Conservation (phyloP, 2,888 invertebrate species). For the Drosophila paranaensis region DNA sequence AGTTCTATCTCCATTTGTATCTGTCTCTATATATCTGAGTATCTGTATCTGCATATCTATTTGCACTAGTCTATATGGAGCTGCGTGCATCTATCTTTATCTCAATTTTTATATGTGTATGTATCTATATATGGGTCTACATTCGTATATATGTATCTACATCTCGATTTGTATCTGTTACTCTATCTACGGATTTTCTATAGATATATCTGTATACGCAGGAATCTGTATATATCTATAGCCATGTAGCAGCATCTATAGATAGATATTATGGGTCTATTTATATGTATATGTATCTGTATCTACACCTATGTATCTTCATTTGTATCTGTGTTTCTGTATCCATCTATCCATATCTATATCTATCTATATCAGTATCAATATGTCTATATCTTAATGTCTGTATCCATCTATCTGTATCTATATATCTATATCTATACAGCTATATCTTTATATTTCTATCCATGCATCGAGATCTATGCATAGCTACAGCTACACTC, state of each 20-base stretch:
- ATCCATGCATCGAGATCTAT: not conserved
- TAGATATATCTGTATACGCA: no score
- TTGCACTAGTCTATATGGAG: not conserved
- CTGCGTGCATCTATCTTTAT: not conserved
- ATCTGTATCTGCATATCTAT: not conserved
- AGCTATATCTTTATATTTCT: not conserved
- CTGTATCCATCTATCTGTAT: not conserved
- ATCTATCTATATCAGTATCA: not conserved
- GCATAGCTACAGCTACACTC: not conserved
- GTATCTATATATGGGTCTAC: not conserved
- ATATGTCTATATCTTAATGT: not conserved
- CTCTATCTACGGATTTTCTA: not conserved
- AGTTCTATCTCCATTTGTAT: constrained; percentile 2
- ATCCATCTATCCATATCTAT: not conserved
- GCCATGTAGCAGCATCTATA: no score
- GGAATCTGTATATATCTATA: not conserved
- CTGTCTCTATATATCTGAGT: not conserved
- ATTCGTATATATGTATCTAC: not conserved
- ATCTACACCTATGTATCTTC: not conserved
- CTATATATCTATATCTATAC: not conserved
- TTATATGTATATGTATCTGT: not conserved
- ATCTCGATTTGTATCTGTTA: not conserved
- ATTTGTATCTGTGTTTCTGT: not conserved
- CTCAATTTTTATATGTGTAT: not conserved
- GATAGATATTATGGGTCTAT: no score